A percentile compares a stretch with the other conserved stretches of the same genome.
Conservation (phyloP, 2,113 vertebrate genomes). For the Dendrocopos noguchii region DNA sequence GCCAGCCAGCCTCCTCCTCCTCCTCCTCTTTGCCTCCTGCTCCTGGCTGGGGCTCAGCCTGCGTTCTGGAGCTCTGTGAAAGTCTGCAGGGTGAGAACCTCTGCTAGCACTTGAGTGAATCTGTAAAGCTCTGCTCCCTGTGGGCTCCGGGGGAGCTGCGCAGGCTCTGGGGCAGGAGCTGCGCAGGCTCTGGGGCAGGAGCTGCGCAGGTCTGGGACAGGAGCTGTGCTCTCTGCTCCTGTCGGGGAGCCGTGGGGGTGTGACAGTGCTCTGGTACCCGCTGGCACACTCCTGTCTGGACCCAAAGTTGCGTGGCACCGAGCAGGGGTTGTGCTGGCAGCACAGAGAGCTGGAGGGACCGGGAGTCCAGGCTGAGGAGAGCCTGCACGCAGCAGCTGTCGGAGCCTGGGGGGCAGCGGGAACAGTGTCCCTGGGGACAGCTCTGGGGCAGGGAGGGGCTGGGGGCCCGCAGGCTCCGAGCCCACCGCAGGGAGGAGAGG, state of each 20-base stretch:
- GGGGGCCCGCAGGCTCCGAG: background rate
- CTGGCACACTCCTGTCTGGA: accelerated
- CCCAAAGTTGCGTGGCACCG: accelerated
- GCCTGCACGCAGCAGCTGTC: background rate
- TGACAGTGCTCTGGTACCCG: accelerated
- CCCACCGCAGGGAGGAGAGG: background rate
- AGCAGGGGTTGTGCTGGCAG: background rate
- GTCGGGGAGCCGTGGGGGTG: accelerated
- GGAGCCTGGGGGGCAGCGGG: background rate
- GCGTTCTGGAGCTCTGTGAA: background rate
- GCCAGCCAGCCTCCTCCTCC: no score
- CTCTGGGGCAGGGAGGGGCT: background rate
- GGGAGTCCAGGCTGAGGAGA: accelerated
- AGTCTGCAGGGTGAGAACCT: background rate
- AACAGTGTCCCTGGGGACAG: accelerated
- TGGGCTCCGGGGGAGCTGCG: background rate
- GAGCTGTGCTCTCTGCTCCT: background rate
- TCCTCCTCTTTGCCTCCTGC: background rate
- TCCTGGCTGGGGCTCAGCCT: accelerated
- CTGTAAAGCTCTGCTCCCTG: background rate
- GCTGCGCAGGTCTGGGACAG: no score
- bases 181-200: no score
- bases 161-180: no score
- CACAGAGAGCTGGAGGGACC: background rate
- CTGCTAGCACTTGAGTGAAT: background rate